phyloP scores from a whole-genome alignment of 2,888 invertebrate genomes.

The Drosophila parthenogenetica region DNA sequence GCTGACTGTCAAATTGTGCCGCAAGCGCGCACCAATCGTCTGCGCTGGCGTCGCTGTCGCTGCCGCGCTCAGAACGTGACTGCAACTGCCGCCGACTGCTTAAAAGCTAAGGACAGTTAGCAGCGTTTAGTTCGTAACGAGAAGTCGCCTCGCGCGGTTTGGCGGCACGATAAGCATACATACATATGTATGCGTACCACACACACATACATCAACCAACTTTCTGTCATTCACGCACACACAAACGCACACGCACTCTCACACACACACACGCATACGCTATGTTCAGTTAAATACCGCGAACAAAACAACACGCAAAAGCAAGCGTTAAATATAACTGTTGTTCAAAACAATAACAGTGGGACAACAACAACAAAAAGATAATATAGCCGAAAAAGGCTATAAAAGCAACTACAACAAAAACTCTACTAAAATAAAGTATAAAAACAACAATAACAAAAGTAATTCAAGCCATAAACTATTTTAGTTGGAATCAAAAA shows the following conservation, averaged over 20 bases:
- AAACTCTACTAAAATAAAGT: background rate
- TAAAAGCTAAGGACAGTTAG: slow-evolving; percentile 84
- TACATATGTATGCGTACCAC: slow-evolving; percentile 12
- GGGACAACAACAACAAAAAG: background rate
- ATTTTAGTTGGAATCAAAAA: slow-evolving; percentile 1
- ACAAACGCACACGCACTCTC: slow-evolving; percentile 9
- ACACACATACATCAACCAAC: background rate
- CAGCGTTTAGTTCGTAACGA: slow-evolving; percentile 78
- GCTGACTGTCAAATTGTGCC: slow-evolving; percentile 47
- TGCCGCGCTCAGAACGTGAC: slow-evolving; percentile 20
- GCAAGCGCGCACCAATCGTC: slow-evolving; percentile 32
- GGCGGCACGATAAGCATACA: slow-evolving; percentile 42
- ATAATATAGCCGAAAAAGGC: slow-evolving; percentile 6
- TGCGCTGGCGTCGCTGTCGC: slow-evolving; percentile 59
- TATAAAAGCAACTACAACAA: slow-evolving; percentile 5
- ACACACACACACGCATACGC: slow-evolving; percentile 12
- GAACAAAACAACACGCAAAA: slow-evolving; percentile 19
- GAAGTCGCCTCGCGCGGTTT: slow-evolving; percentile 74
- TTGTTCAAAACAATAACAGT: slow-evolving; percentile 35
- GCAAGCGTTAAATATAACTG: slow-evolving; percentile 45
- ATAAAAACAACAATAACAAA: slow-evolving; percentile 28
- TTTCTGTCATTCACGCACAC: background rate
- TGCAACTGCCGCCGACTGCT: slow-evolving; percentile 63
- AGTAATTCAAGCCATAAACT: slow-evolving; percentile 26
- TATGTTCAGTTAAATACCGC: slow-evolving; percentile 5